phyloP scores from a whole-genome alignment of 2,113 vertebrate genomes.

The Vidua chalybeata region DNA sequence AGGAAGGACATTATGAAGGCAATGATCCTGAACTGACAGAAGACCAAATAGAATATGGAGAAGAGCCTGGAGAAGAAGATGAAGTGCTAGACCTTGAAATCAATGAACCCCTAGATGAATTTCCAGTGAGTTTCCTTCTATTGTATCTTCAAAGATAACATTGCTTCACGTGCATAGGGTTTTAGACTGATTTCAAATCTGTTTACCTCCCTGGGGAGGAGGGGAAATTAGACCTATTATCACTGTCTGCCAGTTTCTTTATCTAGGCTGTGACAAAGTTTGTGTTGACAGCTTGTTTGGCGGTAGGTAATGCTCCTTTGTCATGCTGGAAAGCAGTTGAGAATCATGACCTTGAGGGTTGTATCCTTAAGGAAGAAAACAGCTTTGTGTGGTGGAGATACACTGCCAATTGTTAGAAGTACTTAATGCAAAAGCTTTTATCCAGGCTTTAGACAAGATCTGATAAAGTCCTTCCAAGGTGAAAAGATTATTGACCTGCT shows the following conservation, averaged over 20 bases:
- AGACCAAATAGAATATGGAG: slow-evolving; percentile 84
- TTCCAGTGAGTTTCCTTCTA: slow-evolving; percentile 88
- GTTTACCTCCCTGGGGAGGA: slow-evolving; percentile 80
- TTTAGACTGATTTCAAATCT: slow-evolving; percentile 82
- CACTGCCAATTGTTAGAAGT: slow-evolving; percentile 86
- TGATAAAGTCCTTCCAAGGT: slow-evolving; percentile 96
- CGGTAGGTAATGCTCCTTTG: slow-evolving; percentile 84
- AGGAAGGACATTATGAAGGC: slow-evolving; percentile 79
- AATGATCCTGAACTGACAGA: slow-evolving; percentile 76
- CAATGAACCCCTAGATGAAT: slow-evolving; percentile 94
- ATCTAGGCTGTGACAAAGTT: slow-evolving; percentile 94
- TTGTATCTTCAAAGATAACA: slow-evolving; percentile 79
- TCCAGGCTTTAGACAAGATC: slow-evolving; percentile 91
- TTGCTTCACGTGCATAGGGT: slow-evolving; percentile 72
- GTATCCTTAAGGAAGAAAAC: slow-evolving; percentile 84
- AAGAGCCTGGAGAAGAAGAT: slow-evolving; percentile 81
- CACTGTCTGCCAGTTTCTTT: slow-evolving; percentile 90
- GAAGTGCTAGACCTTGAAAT: slow-evolving; percentile 96
- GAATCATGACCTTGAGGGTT: slow-evolving; percentile 91
- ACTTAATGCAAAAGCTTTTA: slow-evolving; percentile 94
- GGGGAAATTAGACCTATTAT: slow-evolving; percentile 91
- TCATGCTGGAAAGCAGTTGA: slow-evolving; percentile 77
- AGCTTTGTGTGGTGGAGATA: slow-evolving; percentile 89
- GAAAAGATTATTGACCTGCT: slow-evolving; percentile 99
- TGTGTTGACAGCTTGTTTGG: slow-evolving; percentile 96